phyloP scores from a whole-genome alignment of 1,140 invertebrate genomes.

The Ceratosolen fusciceps region DNA sequence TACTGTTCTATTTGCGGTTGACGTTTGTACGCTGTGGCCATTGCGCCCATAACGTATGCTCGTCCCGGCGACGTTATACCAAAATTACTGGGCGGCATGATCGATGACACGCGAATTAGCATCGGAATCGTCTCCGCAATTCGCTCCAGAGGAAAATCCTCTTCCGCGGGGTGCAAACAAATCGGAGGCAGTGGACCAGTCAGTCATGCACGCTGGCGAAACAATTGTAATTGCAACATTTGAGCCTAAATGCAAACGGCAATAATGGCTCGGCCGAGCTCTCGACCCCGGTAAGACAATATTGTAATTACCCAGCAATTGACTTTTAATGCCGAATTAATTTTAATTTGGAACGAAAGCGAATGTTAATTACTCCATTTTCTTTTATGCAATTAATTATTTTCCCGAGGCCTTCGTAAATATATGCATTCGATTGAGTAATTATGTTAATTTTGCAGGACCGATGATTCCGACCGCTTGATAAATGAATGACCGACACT shows the following conservation, averaged over 20 bases:
- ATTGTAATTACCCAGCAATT: not conserved
- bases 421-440: not conserved
- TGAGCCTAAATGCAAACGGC: constrained; percentile 13
- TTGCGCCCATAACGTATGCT: constrained; percentile 34
- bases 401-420: not conserved
- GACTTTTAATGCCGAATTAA: not conserved
- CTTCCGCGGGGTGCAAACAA: constrained; percentile 1
- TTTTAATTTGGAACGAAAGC: not conserved
- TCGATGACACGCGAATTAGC: constrained; percentile 47
- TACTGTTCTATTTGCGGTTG: constrained; percentile 47
- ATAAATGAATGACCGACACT: not conserved
- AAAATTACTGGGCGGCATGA: constrained; percentile 42
- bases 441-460: not conserved
- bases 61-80: constrained; percentile 25
- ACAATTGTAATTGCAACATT: constrained; percentile 21
- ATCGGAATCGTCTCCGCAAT: constrained; percentile 39
- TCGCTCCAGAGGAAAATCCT: constrained; percentile 29
- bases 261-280: not conserved
- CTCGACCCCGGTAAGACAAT: not conserved
- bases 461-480: not conserved
- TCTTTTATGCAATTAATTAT: not conserved
- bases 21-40: constrained; percentile 46
- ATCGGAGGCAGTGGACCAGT: not conserved
- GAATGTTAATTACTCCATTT: not conserved
- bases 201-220: not conserved